A percentile compares a stretch with the other conserved stretches of the same genome.
These are phyloP conservation scores for Acestrorhynchus altus DNA, from an alignment of 2,797 vertebrate genomes.

Conservation along the genomic window DNA sequence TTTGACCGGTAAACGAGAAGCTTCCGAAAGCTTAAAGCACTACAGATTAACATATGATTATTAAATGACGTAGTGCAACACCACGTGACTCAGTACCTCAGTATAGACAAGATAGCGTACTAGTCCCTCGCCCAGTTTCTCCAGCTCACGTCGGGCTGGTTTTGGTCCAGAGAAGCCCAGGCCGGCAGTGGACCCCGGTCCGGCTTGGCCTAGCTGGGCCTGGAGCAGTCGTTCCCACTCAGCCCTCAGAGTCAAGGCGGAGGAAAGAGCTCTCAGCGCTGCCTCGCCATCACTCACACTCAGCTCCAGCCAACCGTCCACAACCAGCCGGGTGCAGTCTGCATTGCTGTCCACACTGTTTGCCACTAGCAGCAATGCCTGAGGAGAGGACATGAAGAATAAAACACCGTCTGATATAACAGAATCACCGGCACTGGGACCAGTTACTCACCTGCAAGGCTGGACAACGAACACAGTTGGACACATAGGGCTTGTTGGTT, in stretches of 20 bases:
- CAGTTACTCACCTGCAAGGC: slow-evolving; percentile 89
- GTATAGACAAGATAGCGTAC: slow-evolving; percentile 83
- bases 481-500: slow-evolving; percentile 91
- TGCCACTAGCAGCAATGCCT: slow-evolving; percentile 87
- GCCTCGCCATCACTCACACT: slow-evolving; percentile 67
- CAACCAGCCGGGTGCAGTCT: slow-evolving; percentile 86
- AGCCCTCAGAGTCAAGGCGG: slow-evolving; percentile 69
- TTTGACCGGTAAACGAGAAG: no score
- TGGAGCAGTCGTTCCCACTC: slow-evolving; percentile 86
- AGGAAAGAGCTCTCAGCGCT: slow-evolving; percentile 73
- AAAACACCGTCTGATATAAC: background rate
- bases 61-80: background rate
- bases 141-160: slow-evolving; percentile 61
- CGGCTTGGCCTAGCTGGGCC: slow-evolving; percentile 72
- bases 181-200: background rate
- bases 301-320: slow-evolving; percentile 90
- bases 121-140: slow-evolving; percentile 77
- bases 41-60: background rate
- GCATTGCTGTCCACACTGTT: slow-evolving; percentile 86
- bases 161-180: background rate
- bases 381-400: background rate
- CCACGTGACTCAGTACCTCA: slow-evolving; percentile 74
- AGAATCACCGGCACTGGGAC: background rate
- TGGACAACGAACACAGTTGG: slow-evolving; percentile 86
- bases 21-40: background rate